Percentiles rank a stretch among this genome's conserved stretches.
Evolutionary conservation across 2,888 invertebrate species (phyloP).

Genomic region (Conistra vaccinii): DNA sequence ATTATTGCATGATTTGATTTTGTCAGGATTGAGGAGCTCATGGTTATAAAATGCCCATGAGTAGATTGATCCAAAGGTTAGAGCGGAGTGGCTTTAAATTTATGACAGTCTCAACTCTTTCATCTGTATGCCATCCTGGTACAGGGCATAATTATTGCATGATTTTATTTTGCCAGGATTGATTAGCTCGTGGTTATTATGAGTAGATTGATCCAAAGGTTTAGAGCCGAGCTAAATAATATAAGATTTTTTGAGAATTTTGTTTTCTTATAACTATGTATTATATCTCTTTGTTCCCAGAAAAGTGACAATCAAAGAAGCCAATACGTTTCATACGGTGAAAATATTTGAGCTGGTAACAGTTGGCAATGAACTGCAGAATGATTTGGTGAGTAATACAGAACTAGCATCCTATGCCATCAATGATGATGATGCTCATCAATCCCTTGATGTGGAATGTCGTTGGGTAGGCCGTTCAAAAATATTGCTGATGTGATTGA

Average conservation of each 20-base stretch:
- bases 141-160: background rate
- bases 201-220: background rate
- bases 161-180: background rate
- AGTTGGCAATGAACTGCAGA: constrained; percentile 65
- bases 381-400: constrained; percentile 73
- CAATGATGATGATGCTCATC: too few relatives aligned
- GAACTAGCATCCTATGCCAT: background rate
- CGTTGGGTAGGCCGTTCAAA: background rate
- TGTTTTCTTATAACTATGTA: background rate
- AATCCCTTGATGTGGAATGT: background rate
- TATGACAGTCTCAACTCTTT: background rate
- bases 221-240: background rate
- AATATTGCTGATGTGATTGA: too few relatives aligned
- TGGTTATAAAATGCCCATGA: background rate
- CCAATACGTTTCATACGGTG: constrained; percentile 70
- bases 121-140: background rate
- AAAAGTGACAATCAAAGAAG: constrained; percentile 75
- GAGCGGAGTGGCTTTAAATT: too few relatives aligned
- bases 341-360: constrained; percentile 73
- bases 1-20: background rate
- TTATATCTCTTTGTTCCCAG: constrained; percentile 66
- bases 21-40: background rate
- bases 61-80: background rate
- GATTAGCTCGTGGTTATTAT: background rate
- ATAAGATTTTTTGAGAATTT: background rate